Evolutionary conservation across 53 echinoderm and acorn worm genomes (phyloP).

Genomic region (Astropecten irregularis): DNA sequence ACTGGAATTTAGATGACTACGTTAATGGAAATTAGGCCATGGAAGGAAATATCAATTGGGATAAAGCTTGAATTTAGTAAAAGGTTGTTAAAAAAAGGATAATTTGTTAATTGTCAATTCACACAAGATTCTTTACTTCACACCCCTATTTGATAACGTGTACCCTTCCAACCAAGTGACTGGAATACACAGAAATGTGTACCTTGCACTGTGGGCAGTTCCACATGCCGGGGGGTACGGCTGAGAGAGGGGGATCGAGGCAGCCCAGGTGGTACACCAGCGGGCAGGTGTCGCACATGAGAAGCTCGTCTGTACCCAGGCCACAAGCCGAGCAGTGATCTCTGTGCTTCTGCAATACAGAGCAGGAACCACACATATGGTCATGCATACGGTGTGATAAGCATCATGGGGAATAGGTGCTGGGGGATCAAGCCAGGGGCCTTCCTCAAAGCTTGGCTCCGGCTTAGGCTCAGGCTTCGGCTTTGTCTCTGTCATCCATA

Average conservation of each 20-base stretch:
- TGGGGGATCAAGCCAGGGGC: no score
- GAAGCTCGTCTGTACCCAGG: conserved; percentile 77
- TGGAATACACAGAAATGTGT: no score
- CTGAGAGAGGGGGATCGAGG: conserved; percentile 86
- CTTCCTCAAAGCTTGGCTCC: no score
- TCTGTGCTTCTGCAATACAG: conserved; percentile 76
- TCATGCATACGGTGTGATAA: conserved; percentile 9
- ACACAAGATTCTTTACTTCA: no score
- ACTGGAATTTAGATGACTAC: no score
- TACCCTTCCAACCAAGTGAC: conserved; percentile 20
- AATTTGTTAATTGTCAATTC: no score
- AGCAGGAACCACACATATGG: neutral
- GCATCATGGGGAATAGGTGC: no score
- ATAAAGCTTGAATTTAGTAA: no score
- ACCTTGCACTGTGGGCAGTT: conserved; percentile 98
- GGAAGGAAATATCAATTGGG: no score
- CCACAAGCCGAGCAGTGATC: conserved; percentile 93
- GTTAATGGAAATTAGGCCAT: no score
- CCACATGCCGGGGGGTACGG: conserved; percentile 95
- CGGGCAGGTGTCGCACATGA: conserved; percentile 96
- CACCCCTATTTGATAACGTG: neutral
- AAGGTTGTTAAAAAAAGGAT: no score
- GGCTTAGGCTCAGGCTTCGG: neutral
- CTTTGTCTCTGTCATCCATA: no score
- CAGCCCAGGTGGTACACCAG: conserved; percentile 94